A percentile compares a stretch with the other conserved stretches of the same genome.
Evolutionary conservation across 1,140 invertebrate genomes (phyloP).

Genomic region (Diploscapter pachys): DNA sequence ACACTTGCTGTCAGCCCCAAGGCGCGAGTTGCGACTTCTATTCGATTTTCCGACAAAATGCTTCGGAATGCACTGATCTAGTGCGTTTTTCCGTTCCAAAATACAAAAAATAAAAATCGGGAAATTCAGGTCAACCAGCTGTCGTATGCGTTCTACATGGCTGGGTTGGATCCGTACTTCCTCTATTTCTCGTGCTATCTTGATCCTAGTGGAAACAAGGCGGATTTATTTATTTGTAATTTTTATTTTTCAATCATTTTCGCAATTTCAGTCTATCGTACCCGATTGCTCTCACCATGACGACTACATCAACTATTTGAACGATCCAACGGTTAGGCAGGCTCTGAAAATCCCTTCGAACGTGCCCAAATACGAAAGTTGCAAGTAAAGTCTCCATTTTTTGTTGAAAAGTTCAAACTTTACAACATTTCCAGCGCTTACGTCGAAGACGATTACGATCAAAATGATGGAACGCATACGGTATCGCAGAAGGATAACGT

Average conservation of each 20-base stretch:
- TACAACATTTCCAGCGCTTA: not conserved
- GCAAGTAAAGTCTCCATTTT: slow-evolving; percentile 15
- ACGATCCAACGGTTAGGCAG: slow-evolving; percentile 24
- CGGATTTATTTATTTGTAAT: not conserved
- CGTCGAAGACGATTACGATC: not conserved
- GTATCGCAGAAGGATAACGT: slow-evolving; percentile 16
- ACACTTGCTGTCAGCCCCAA: too few relatives aligned
- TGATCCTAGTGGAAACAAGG: slow-evolving; percentile 10
- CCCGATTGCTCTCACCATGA: too few relatives aligned
- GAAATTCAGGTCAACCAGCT: slow-evolving; percentile 9
- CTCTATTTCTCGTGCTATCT: slow-evolving; percentile 40
- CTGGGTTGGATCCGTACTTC: slow-evolving; percentile 44
- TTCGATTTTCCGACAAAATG: not conserved
- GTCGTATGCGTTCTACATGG: slow-evolving; percentile 27
- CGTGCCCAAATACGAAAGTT: slow-evolving; percentile 27
- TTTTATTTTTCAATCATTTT: not conserved
- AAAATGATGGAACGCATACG: not conserved
- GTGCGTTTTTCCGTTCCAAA: not conserved
- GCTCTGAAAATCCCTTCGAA: slow-evolving; percentile 34
- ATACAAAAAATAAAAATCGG: not conserved
- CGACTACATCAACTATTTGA: too few relatives aligned
- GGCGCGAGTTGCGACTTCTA: slow-evolving; percentile 17
- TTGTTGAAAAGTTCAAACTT: too few relatives aligned
- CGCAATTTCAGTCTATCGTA: not conserved
- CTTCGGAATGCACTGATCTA: not conserved